Percentiles rank a stretch among this genome's conserved stretches.
Conservation (phyloP, 2,797 vertebrate genomes). For the Xenentodon cancila region DNA sequence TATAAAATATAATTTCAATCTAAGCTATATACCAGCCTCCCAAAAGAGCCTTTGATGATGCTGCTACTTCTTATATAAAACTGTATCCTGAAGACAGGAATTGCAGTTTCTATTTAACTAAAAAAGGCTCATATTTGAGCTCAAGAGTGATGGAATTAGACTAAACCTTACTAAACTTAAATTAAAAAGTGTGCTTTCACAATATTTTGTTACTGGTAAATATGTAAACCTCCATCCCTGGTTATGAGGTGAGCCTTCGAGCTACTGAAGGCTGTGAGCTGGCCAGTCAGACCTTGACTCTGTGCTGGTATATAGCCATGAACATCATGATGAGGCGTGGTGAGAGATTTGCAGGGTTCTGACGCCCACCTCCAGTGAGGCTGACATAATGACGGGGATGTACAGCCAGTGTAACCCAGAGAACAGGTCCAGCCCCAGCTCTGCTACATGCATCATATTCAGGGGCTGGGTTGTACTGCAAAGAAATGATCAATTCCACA, state of each 20-base stretch:
- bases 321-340: slow-evolving; percentile 33
- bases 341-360: slow-evolving; percentile 41
- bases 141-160: neutral
- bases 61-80: slow-evolving; percentile 17
- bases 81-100: slow-evolving; percentile 19
- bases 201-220: neutral
- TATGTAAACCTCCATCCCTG: neutral
- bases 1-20: slow-evolving; percentile 22
- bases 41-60: slow-evolving; percentile 41
- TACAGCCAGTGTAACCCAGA: slow-evolving; percentile 30
- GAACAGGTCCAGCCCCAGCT: slow-evolving; percentile 8
- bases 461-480: neutral
- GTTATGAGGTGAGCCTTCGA: slow-evolving; percentile 22
- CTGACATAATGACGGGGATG: slow-evolving; percentile 60
- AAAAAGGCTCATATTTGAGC: slow-evolving; percentile 24
- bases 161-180: neutral
- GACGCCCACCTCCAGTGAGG: slow-evolving; percentile 49
- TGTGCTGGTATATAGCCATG: slow-evolving; percentile 36
- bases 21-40: neutral
- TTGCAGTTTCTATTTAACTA: slow-evolving; percentile 27
- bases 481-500: neutral
- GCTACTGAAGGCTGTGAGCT: slow-evolving; percentile 12
- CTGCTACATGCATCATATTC: slow-evolving; percentile 4
- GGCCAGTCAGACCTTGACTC: slow-evolving; percentile 34
- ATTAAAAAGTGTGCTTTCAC: neutral